Percentiles rank a stretch among this genome's conserved stretches.
phyloP scores from a whole-genome alignment of 2,113 vertebrate genomes.

The Scomber scombrus region DNA sequence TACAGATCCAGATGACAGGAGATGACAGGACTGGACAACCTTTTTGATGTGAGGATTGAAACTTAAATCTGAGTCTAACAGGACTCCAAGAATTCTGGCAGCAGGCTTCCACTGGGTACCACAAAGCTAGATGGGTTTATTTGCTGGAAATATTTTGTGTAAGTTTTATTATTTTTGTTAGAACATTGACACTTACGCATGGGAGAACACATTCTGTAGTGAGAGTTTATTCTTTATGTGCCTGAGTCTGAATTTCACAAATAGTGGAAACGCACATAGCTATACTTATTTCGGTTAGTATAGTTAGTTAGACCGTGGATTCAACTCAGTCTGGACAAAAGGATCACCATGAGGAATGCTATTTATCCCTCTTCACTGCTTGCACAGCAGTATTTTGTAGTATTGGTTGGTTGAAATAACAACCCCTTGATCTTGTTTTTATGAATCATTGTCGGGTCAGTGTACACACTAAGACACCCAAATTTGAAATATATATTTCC shows the following conservation, averaged over 20 bases:
- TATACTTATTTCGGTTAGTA: not conserved
- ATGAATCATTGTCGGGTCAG: not conserved
- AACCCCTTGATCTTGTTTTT: not conserved
- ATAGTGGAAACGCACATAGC: too few species aligned
- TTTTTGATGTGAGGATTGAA: too few species aligned
- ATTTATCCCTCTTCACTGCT: not conserved
- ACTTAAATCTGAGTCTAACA: too few species aligned
- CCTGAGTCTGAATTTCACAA: too few species aligned
- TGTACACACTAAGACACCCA: too few species aligned
- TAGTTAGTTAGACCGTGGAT: not conserved
- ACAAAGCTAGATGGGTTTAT: too few species aligned
- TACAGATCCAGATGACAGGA: conserved; percentile 4
- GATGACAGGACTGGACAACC: too few species aligned
- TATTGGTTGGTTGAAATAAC: not conserved
- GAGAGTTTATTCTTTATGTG: too few species aligned
- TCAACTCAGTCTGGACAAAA: not conserved
- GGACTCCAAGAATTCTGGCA: too few species aligned
- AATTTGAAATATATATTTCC: conserved; percentile 1
- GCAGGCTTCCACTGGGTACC: too few species aligned
- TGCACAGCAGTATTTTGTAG: not conserved
- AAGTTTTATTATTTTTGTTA: not conserved
- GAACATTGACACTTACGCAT: not conserved
- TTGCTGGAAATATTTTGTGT: too few species aligned
- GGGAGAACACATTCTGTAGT: too few species aligned
- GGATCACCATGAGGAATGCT: not conserved